Base-by-base conservation (phyloP, 1,140 invertebrate genomes). In the Platyscapa corneri region DNA sequence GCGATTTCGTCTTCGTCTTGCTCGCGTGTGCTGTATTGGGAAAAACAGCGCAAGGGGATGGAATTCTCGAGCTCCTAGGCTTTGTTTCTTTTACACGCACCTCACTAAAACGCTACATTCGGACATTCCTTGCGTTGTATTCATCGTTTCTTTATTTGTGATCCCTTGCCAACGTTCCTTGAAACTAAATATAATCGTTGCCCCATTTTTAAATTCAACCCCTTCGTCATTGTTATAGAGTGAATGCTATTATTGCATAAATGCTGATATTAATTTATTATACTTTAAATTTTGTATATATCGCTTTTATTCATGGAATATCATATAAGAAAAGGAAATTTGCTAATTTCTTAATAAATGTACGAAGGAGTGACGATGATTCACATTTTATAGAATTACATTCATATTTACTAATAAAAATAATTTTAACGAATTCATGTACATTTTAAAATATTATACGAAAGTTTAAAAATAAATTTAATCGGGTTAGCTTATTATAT, bases 81-180 rank as follows among this genome's bases (percentile, higher is more conserved):
- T 10, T 74, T 74, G 70, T 74, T 42, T 42, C 70, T 42, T 32
- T 42, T 8, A 32, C 23, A 18, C 37, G 37, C 23, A 7, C 6
- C 12, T 27, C 12, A 42, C 37, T 37, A 74, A 74, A 32, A 74
- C 37, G 37, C 39, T 42, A 74, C 7, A n/a, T 42, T 74, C 70
- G 70, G 70, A 74, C 70, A 74, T 74, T 74, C 39, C 37, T 42
- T n/a, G 18, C 67, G 2, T 27, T 74, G 30, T 39, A 20, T 70
- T 70, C 34, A 34, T 3, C 8, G 20, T 74, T 74, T 74, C 70
- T 74, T 74, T 74, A 74, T 74, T 74, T n/a, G 37, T 39, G 8
- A 74, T 74, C 70, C 70, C 70, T 74, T n/a, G 32, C 16, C 67
- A 39, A 70, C 67, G 34, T 70, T 70, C 34, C 70, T 20, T 5